A percentile compares a stretch with the other conserved stretches of the same genome.
Evolutionary conservation across 2,888 invertebrate genomes (phyloP).

Genomic region (Phortica magna): DNA sequence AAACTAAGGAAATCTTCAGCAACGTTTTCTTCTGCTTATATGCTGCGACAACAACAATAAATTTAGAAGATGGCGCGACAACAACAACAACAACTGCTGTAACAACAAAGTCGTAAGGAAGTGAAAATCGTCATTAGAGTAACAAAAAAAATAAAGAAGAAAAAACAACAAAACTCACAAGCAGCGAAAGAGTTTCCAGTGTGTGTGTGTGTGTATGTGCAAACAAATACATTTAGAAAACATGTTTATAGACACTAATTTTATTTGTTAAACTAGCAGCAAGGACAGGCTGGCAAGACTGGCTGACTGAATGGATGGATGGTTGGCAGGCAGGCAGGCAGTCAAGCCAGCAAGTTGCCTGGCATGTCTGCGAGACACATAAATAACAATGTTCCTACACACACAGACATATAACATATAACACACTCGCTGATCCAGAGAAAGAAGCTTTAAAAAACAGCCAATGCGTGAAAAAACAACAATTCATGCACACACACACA

Average conservation of each 20-base stretch:
- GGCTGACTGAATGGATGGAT: neutral
- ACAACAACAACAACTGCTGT: neutral
- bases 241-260: constrained; percentile 69
- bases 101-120: constrained; percentile 17
- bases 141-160: constrained; percentile 38
- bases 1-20: constrained; percentile 16
- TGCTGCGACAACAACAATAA: constrained; percentile 4
- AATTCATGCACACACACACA: constrained; percentile 55
- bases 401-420: constrained; percentile 46
- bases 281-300: constrained; percentile 7
- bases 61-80: neutral
- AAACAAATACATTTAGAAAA: constrained; percentile 48
- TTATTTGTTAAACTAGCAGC: constrained; percentile 67
- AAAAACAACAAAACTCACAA: constrained; percentile 43
- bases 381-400: constrained; percentile 38
- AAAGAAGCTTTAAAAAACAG: constrained; percentile 50
- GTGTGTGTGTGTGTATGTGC: constrained; percentile 1
- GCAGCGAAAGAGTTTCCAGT: constrained; percentile 8
- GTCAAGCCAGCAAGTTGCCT: neutral
- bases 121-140: constrained; percentile 29
- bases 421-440: constrained; percentile 46
- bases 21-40: neutral
- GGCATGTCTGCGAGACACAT: constrained; percentile 20
- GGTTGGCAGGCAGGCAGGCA: constrained; percentile 12
- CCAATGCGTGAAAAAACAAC: constrained; percentile 58